These are phyloP conservation scores for Rhagoletis pomonella DNA, from an alignment of 1,140 invertebrate genomes.

Conservation along the genomic window DNA sequence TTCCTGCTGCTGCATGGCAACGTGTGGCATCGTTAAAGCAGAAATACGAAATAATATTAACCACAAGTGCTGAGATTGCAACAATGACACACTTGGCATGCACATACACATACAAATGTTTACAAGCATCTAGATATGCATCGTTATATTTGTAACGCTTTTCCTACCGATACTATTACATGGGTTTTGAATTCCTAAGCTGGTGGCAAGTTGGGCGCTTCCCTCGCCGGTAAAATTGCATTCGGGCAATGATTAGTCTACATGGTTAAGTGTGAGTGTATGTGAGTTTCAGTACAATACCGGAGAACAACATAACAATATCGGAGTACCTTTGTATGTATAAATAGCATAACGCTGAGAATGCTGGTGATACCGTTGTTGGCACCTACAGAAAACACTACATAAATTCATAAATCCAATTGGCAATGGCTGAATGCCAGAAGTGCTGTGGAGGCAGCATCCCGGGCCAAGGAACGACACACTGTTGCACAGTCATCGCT, in stretches of 20 bases:
- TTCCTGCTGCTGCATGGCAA: neutral
- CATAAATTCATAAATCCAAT: constrained; percentile 49
- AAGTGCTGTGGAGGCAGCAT: neutral
- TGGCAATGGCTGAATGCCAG: neutral
- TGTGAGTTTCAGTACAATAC: constrained; percentile 6
- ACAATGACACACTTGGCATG: constrained; percentile 6
- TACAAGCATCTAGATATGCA: neutral
- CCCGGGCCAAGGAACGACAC: too few species aligned
- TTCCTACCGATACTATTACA: neutral
- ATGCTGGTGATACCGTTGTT: constrained; percentile 43
- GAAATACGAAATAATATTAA: constrained; percentile 47
- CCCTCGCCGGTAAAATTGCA: too few species aligned
- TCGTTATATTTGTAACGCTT: neutral
- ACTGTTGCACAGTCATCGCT: constrained; percentile 9
- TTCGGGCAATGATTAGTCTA: constrained; percentile 29
- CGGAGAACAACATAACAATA: constrained; percentile 31
- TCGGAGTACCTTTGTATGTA: neutral
- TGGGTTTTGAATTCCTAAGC: neutral
- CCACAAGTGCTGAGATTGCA: constrained; percentile 35
- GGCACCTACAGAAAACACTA: constrained; percentile 41
- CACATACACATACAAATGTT: neutral
- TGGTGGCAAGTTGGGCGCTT: neutral
- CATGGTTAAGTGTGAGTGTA: constrained; percentile 29
- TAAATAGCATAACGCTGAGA: neutral
- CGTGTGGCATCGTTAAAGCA: constrained; percentile 45